Evolutionary conservation across 2,888 invertebrate genomes (phyloP), one percentile per base, ranked within the genome.

Genomic region (Microplitis manilae): DNA sequence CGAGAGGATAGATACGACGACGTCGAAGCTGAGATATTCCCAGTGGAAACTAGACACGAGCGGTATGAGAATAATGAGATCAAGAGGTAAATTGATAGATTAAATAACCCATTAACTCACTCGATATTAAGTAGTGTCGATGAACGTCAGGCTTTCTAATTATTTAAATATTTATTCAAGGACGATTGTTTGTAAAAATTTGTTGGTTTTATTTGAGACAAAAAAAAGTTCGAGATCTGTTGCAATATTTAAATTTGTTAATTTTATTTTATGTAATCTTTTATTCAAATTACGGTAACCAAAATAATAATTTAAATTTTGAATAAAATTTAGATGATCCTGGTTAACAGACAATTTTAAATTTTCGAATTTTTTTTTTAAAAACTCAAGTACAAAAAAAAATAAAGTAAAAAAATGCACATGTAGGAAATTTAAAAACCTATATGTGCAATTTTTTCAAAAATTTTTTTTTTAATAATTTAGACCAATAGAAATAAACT

Each of bases 1-100:
- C 83, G 92, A 39, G 84, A 85, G 8, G 83, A 79, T 64, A 83
- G 83, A 77, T 84, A 79, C 61, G 86, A 86, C 38, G 84, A 81
- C 79, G 50, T 50, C 50, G 50, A 50, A 50, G 9, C 50, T 50
- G 50, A 50, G 8, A 13, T 50, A 50, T 50, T 50, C 50, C 50
- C 50, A 50, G 9, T 50, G 8, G 50, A 50, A 50, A 50, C 50
- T 50, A 50, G 50, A 50, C 13, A 50, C 50, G 50, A 50, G 50
- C 81, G 79, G 74, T 87, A 83, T 75, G 84, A 85, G 65, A 83
- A 83, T 76, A 90, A 90, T 77, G 89, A 90, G 77, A 88, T 89
- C 75, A 88, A 88, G 82, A 87, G 90, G 90, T 59, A 60, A 60
- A 50, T 70, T 38, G 5, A 30, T 65, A 40, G 20, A 73, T 75